A percentile compares a stretch with the other conserved stretches of the same genome.
phyloP scores from a whole-genome alignment of 53 echinoderm and acorn worm genomes.

The Apostichopus leukothele region DNA sequence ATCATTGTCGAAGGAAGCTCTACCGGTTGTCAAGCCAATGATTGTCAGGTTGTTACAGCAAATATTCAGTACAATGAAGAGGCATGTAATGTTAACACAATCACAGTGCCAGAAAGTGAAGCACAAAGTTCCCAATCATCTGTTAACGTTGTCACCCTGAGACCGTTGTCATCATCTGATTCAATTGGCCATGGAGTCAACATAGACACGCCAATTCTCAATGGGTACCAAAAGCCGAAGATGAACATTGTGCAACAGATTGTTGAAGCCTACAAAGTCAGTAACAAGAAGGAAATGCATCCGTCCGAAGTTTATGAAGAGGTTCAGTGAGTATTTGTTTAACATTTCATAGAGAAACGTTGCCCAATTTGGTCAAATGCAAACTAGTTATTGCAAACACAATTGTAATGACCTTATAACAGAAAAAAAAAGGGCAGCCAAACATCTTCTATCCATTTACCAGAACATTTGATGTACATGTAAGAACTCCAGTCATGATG shows the following conservation, averaged over 20 bases:
- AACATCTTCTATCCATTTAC: too few species aligned
- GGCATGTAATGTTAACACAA: not conserved
- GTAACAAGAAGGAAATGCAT: slow-evolving; percentile 78
- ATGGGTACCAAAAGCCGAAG: slow-evolving; percentile 54
- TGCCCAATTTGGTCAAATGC: too few species aligned
- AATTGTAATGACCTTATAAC: too few species aligned
- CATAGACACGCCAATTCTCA: slow-evolving; percentile 15
- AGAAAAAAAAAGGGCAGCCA: too few species aligned
- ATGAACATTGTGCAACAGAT: slow-evolving; percentile 81
- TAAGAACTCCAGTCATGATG: too few species aligned
- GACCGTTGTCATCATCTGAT: not conserved
- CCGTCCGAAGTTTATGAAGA: slow-evolving; percentile 83
- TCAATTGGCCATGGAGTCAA: not conserved
- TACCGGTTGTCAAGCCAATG: not conserved
- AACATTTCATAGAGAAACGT: too few species aligned
- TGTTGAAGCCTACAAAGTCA: slow-evolving; percentile 58
- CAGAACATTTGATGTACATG: too few species aligned
- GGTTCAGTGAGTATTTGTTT: slow-evolving; percentile 68
- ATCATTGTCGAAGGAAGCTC: not conserved
- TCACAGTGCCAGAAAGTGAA: not conserved
- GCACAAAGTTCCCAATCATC: not conserved
- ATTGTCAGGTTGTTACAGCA: not conserved
- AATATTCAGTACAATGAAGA: not conserved
- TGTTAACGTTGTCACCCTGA: not conserved
- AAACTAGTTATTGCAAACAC: too few species aligned